Evolutionary conservation across 2,888 invertebrate species (phyloP), one percentile per base, ranked within the genome.

Genomic region (Seira musarum): DNA sequence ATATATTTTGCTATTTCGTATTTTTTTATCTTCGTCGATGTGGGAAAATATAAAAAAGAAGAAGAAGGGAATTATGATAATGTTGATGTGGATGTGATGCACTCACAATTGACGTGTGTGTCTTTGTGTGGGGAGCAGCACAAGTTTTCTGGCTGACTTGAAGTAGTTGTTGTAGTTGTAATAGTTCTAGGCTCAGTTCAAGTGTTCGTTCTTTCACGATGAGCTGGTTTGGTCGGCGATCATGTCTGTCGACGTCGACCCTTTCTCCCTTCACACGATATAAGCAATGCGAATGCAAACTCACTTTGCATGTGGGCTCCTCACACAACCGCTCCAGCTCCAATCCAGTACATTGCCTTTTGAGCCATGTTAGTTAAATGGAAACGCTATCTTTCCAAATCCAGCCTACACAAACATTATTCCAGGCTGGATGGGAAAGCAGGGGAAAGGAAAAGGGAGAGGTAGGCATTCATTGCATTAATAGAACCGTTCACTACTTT

Each of bases 141-240:
- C 79, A 49, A 73, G 63, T 79, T 61, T 79, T 61, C 72, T 79
- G 57, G 79, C 53, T 72, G 79, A 79, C 72, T 79, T 72, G 25
- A 57, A 30, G 67, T 67, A 24, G 25, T 35, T 19, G n/a, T n/a
- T n/a, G n/a, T n/a, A n/a, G n/a, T n/a, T 46, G 46, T 46, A 13
- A 10, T 46, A 46, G 6, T 46, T 13, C 46, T 46, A 46, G 46
- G 46, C 8, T 46, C 8, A 46, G 6, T 10, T 46, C 46, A 46
- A 49, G 17, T 8, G 15, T 13, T 15, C 3, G 49, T 35, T 5
- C 30, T 30, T 30, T 30, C 30, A 30, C 49, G 49, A 49, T 30
- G 49, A 49, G 49, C 49, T 30, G 64, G 65, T 19, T 53, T 22
- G 22, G 68, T 24, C 46, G 22, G 30, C 53, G 53, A 25, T 49